These are phyloP conservation scores for Mormyrops attenuatus DNA, from an alignment of 2,797 vertebrate species.

Conservation along the genomic window DNA sequence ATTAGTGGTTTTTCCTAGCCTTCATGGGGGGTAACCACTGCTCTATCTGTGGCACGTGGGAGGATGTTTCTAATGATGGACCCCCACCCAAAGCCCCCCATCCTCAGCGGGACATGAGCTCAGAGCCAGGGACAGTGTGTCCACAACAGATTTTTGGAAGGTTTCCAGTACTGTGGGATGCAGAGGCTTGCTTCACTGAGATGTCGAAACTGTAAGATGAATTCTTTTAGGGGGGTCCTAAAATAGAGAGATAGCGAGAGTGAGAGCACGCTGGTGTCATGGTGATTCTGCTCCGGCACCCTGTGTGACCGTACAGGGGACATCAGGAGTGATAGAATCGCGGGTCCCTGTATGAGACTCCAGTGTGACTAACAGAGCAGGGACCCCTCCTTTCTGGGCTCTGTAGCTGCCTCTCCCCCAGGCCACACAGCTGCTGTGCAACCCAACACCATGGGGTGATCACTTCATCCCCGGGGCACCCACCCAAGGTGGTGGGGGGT, in stretches of 20 bases:
- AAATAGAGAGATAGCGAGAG: neutral
- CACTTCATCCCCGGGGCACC: neutral
- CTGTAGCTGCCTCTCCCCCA: neutral
- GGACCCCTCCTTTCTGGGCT: neutral
- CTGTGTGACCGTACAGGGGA: too few relatives aligned
- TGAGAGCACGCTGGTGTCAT: neutral
- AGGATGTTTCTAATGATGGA: neutral
- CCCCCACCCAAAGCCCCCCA: neutral
- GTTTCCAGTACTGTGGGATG: neutral
- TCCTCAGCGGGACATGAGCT: neutral
- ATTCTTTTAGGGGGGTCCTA: neutral
- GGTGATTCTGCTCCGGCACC: neutral
- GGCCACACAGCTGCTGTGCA: constrained; percentile 30
- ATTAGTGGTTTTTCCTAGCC: neutral
- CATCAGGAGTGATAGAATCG: neutral
- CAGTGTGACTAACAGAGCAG: neutral
- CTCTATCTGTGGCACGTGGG: too few relatives aligned
- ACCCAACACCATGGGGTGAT: neutral
- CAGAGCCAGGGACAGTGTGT: neutral
- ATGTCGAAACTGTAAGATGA: neutral
- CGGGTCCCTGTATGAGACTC: neutral
- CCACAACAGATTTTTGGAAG: neutral
- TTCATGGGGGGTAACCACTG: neutral
- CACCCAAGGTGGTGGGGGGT: neutral
- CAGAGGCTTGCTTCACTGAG: neutral